Conservation (phyloP, 2,113 vertebrate species). For the Mus spicilegus region DNA sequence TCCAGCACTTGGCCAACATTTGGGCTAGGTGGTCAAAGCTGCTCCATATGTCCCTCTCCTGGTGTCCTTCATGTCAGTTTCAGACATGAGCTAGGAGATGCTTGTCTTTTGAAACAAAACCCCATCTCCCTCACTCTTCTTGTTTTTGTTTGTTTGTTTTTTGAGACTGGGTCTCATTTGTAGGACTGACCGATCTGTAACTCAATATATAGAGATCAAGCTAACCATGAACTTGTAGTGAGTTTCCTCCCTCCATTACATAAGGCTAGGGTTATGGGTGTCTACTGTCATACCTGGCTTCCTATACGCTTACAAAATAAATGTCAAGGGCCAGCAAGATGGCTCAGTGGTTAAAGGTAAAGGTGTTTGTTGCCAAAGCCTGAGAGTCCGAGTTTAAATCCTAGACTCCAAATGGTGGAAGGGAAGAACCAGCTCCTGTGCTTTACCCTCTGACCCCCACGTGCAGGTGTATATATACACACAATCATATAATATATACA, state of each 20-base stretch:
- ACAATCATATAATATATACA: not conserved
- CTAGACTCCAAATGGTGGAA: not conserved
- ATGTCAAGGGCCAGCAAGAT: not conserved
- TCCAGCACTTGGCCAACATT: not conserved
- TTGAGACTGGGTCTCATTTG: not conserved
- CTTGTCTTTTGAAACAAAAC: not conserved
- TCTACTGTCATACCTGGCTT: not conserved
- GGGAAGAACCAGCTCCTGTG: not conserved
- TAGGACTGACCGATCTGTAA: not conserved
- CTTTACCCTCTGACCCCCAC: not conserved
- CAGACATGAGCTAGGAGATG: not conserved
- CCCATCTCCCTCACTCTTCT: not conserved
- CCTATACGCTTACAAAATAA: not conserved
- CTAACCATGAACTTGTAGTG: not conserved
- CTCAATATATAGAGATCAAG: not conserved
- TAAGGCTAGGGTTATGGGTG: not conserved
- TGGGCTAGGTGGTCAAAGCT: not conserved
- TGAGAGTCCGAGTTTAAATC: not conserved
- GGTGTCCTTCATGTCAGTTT: not conserved
- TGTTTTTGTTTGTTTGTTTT: not conserved
- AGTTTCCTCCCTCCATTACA: not conserved
- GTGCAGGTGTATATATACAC: no score
- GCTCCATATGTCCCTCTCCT: not conserved
- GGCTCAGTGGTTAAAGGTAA: not conserved
- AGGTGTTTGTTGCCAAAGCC: not conserved